Base-by-base conservation (phyloP, 1,140 invertebrate species). In the Rhopalosiphum maidis region DNA sequence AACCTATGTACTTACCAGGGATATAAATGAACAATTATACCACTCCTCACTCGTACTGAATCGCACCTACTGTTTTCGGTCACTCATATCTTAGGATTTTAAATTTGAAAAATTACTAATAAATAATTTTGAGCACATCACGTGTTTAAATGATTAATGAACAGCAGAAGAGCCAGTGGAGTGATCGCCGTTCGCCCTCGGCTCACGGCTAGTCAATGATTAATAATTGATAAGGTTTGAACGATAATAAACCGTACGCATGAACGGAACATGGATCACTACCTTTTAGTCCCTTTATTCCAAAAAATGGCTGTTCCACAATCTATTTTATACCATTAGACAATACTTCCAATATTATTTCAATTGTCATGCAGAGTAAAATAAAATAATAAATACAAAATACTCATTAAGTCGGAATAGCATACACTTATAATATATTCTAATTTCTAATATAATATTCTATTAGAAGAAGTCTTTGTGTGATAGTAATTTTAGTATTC, bases 91-190 rank as follows among this genome's bases (percentile, higher is more conserved):
- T 23, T 11, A 0, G 37, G 23, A 22, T 89, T 89, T 51, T 54
- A 54, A 25, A 54, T 54, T 89, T 91, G 25, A 91, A 90, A 43
- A 46, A 91, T 91, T 77, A 91, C 41, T 77, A n/a, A 77, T 60
- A 68, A 68, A 90, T 9, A 15, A 68, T 30, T 30, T n/a, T 37
- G 35, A 60, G n/a, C 51, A 37, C 25, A 90, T 90, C 88, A 90
- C 88, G 88, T 90, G 88, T 25, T 37, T 54, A 37, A 90, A 30
- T 23, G 5, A 90, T 37, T 54, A 89, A 18, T 54, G 51, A 85
- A 43, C 3, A 85, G 51, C 15, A 23, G 51, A 54, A 25, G 7
- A 11, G 21, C 4, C 8, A 25, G 48, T 37, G 88, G 88, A 55
- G 89, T 60, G 89, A 54, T 25, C 35, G 48, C n/a, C 60, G 15